Evolutionary conservation across 1,140 invertebrate genomes (phyloP), one percentile per base, ranked within the genome.

Genomic region (Ceratosolen solmsi): DNA sequence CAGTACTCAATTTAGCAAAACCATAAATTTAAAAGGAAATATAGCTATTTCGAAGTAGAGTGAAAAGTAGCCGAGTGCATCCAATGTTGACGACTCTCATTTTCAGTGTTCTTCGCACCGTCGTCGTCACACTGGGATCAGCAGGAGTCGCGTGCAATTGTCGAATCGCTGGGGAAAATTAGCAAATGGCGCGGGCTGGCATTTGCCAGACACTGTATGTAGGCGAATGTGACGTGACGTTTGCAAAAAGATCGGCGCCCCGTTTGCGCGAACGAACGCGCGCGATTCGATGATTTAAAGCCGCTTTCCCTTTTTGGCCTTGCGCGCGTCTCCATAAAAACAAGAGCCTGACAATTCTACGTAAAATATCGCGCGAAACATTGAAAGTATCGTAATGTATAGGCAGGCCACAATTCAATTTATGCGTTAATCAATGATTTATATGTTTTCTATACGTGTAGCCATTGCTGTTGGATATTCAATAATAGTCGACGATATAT

Each of bases 321-420:
- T 33, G 71, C 20, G 49, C 71, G 49, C 33, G 27, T 36, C 15
- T 41, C 71, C n/a, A 17, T 38, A 0, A 0, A 33, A 56, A 54
- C 49, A 56, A 79, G 68, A 51, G 36, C 77, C 8, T 46, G 36
- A 60, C 41, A 72, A 79, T 79, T 72, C 17, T 33, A n/a, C 38
- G 70, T 80, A 63, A 80, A 80, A 80, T 80, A 80, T 80, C 27
- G 58, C 71, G 41, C 41, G 71, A 51, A 56, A 68, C 79, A 74
- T 65, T 38, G 71, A 56, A 54, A 54, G 30, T 15, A 33, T 27
- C 36, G 25, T 49, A 41, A 51, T 46, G 9, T 60, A 60, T 25
- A 2, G 49, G 38, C n/a, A 20, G 0, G 22, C 20, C 11, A 25
- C 33, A 77, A 60, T 27, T 58, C 8, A 51, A 77, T 49, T 63